These are phyloP conservation scores for Apeira syringaria DNA, from an alignment of 2,888 invertebrate genomes.

Conservation along the genomic window DNA sequence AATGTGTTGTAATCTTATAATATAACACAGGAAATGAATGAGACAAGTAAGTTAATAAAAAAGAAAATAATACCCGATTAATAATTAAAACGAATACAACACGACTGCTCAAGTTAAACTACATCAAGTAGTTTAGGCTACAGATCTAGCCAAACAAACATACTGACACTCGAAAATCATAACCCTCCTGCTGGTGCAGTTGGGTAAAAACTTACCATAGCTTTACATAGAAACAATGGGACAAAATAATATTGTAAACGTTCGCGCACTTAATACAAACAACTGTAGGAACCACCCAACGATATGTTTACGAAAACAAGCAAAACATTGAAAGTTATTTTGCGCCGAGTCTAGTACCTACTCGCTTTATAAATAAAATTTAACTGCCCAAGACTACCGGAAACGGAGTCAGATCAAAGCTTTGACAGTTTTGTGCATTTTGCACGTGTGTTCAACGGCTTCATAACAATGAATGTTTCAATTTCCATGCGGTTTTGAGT, in stretches of 20 bases:
- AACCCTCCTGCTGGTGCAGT: too few species aligned
- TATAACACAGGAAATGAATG: too few species aligned
- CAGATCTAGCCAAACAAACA: too few species aligned
- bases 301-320: slow-evolving; percentile 27
- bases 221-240: neutral
- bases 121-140: too few species aligned
- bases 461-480: slow-evolving; percentile 10
- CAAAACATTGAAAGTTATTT: slow-evolving; percentile 27
- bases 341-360: slow-evolving; percentile 21
- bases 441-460: slow-evolving; percentile 2
- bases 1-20: too few species aligned
- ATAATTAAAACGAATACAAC: too few species aligned
- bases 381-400: slow-evolving; percentile 32
- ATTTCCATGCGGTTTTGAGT: slow-evolving; percentile 7
- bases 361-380: slow-evolving; percentile 35
- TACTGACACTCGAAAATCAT: too few species aligned
- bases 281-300: slow-evolving; percentile 10
- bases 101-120: too few species aligned
- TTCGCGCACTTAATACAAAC: slow-evolving; percentile 13
- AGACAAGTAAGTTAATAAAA: too few species aligned
- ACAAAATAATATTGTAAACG: slow-evolving; percentile 7
- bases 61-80: too few species aligned
- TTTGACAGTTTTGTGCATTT: slow-evolving; percentile 22
- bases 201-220: too few species aligned
- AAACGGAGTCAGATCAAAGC: slow-evolving; percentile 29